Conservation (phyloP, 2,888 invertebrate genomes). For the Drosophila setosimentum region DNA sequence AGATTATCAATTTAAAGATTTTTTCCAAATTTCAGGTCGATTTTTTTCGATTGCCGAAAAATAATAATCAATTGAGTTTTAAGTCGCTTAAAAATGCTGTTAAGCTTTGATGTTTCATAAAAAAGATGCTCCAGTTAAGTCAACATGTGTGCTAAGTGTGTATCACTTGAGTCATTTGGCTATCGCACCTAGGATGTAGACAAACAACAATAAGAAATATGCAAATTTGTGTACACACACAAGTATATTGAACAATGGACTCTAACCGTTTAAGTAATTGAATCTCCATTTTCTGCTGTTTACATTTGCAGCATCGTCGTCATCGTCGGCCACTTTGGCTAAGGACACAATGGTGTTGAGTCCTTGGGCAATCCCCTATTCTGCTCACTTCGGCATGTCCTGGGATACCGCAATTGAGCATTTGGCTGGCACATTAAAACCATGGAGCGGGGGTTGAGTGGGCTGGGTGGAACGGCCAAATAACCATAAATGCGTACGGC, state of each 20-base stretch:
- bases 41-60: neutral
- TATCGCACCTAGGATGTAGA: slow-evolving; percentile 39
- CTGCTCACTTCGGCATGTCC: slow-evolving; percentile 75
- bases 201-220: slow-evolving; percentile 82
- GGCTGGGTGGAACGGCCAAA: slow-evolving; percentile 30
- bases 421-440: slow-evolving; percentile 73
- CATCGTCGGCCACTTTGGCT: slow-evolving; percentile 56
- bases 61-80: neutral
- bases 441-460: slow-evolving; percentile 14
- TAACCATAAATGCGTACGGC: slow-evolving; percentile 52
- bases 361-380: slow-evolving; percentile 61
- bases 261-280: slow-evolving; percentile 85
- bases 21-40: too few species aligned
- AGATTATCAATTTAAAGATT: too few species aligned
- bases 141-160: slow-evolving; percentile 1
- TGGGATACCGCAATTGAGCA: slow-evolving; percentile 82
- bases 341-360: slow-evolving; percentile 63
- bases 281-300: slow-evolving; percentile 85
- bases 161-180: slow-evolving; percentile 24
- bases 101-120: neutral
- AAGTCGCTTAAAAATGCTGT: neutral
- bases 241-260: slow-evolving; percentile 77
- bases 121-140: slow-evolving; percentile 1
- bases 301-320: slow-evolving; percentile 67
- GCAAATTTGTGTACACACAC: slow-evolving; percentile 83